Evolutionary conservation across 2,888 invertebrate species (phyloP), one percentile per base, ranked within the genome.

Genomic region (Tipula confusa): DNA sequence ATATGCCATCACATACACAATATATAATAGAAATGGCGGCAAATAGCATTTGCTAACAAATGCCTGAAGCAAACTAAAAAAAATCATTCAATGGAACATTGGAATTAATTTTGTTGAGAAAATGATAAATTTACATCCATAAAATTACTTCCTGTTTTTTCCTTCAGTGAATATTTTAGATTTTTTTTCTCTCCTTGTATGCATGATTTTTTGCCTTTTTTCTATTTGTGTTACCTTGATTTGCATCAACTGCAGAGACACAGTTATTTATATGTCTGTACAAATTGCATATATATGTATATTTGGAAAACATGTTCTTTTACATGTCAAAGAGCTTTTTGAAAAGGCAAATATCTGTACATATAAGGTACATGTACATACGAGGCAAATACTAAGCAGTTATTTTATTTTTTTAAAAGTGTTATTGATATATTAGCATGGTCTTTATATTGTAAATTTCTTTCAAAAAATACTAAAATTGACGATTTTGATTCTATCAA

Each of bases 21-120:
- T 64, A 24, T 64, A 7, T 18, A 64, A 2, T n/a, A n/a, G 6
- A 33, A 11, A 6, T 33, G 11, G 33, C 7, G 64, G 13, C 9
- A 9, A 24, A 64, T 48, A 48, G 24, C 24, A 24, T 64, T 64
- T 64, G 24, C 64, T 11, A 64, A 24, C n/a, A 43, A 6, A 3
- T 43, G 43, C 43, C 43, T 43, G 43, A 64, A 64, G 24, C 64
- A 11, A 64, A 64, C 24, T n/a, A n/a, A n/a, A n/a, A 64, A 64
- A 64, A 64, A 18, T 24, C 64, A 24, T 64, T 64, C 64, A 64
- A 64, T 64, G 64, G 64, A 64, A 64, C 64, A 64, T 64, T 64
- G 64, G 64, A 64, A 64, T 64, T 64, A 64, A 64, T 64, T 64
- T 64, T 24, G 64, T 64, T 64, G 64, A 64, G 64, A 64, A 64